Evolutionary conservation across 2,888 invertebrate species (phyloP).

Genomic region (Myopa tessellatipennis): DNA sequence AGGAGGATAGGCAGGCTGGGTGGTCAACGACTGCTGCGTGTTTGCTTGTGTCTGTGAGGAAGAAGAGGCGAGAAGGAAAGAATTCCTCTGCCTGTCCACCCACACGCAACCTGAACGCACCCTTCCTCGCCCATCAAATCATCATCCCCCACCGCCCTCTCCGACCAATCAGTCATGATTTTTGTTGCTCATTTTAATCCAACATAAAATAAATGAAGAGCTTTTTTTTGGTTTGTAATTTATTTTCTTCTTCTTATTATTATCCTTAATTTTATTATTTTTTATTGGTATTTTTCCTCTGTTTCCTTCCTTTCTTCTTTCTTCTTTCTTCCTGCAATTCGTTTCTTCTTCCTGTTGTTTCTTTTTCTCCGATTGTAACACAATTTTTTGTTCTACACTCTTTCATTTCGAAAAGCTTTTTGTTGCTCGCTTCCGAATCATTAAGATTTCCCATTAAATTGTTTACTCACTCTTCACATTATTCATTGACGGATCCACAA

Average conservation of each 20-base stretch:
- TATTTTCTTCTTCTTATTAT: background rate
- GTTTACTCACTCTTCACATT: constrained; percentile 37
- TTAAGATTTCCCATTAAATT: background rate
- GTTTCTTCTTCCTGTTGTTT: background rate
- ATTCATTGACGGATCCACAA: constrained; percentile 20
- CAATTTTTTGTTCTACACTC: constrained; percentile 8
- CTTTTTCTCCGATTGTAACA: constrained; percentile 19
- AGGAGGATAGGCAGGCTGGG: background rate
- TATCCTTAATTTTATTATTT: background rate
- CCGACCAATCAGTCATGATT: background rate
- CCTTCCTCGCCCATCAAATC: background rate
- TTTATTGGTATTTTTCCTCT: no score
- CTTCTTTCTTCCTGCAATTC: background rate
- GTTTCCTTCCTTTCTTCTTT: background rate
- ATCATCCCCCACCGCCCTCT: background rate
- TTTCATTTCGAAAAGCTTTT: constrained; percentile 2
- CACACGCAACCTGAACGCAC: background rate
- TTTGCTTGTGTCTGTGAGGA: background rate
- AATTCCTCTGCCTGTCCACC: background rate
- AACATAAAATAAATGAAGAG: constrained; percentile 11
- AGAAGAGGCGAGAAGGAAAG: background rate
- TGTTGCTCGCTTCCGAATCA: background rate
- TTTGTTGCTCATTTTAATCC: constrained; percentile 1
- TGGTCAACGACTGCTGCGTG: background rate
- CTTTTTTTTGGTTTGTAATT: background rate